Conservation (phyloP, 1,140 invertebrate genomes). For the Homarus americanus region DNA sequence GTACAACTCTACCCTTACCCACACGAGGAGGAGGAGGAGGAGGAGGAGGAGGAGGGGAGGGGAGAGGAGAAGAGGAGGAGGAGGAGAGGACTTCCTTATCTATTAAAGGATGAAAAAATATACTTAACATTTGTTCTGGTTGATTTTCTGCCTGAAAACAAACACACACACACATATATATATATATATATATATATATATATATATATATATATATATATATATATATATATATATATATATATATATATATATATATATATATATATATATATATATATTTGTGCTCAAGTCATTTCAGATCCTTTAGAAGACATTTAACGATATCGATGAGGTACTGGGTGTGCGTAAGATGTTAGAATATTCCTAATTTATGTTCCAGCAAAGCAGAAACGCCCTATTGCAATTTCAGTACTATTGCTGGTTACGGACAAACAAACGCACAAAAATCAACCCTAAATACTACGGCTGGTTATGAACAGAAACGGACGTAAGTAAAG, state of each 20-base stretch:
- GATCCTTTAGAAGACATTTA: background rate
- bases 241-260: slow-evolving; percentile 41
- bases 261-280: slow-evolving; percentile 56
- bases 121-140: background rate
- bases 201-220: slow-evolving; percentile 23
- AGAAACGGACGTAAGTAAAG: no score
- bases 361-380: background rate
- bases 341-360: background rate
- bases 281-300: background rate
- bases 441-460: background rate
- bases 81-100: background rate
- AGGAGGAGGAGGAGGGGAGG: background rate
- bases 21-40: background rate
- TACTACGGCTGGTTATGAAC: no score
- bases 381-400: background rate
- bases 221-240: slow-evolving; percentile 32
- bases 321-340: background rate
- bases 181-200: slow-evolving; percentile 35
- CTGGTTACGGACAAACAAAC: background rate
- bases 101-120: background rate
- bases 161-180: slow-evolving; percentile 9
- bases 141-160: background rate
- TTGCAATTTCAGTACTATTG: background rate
- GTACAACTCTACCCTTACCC: background rate
- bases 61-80: background rate